Evolutionary conservation across 2,888 invertebrate genomes (phyloP).

Genomic region (Podabrus alpinus): DNA sequence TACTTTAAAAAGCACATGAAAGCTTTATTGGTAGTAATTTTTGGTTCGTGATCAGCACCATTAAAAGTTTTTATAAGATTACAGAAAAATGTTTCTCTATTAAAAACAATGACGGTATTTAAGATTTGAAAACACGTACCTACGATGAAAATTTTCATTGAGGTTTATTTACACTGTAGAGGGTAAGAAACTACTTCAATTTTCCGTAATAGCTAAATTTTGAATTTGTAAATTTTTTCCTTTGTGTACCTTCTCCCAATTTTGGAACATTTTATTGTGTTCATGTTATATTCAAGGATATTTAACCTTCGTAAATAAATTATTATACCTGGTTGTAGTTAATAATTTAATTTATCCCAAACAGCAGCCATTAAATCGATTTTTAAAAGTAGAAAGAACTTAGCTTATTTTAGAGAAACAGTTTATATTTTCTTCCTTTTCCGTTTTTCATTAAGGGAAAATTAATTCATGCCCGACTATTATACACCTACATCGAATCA

Average conservation of each 20-base stretch:
- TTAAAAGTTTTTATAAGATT: neutral
- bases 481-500: constrained; percentile 13
- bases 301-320: neutral
- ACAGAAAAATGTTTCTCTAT: neutral
- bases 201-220: neutral
- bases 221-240: too few relatives aligned
- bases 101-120: neutral
- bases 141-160: neutral
- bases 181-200: neutral
- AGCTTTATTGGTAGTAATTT: neutral
- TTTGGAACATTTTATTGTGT: neutral
- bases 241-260: neutral
- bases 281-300: neutral
- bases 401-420: neutral
- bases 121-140: neutral
- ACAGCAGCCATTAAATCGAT: neutral
- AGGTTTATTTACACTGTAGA: neutral
- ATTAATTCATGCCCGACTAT: constrained; percentile 17
- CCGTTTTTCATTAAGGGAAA: neutral
- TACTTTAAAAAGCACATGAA: neutral
- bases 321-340: too few relatives aligned
- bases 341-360: too few relatives aligned
- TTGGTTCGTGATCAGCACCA: neutral
- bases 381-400: too few relatives aligned
- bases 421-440: neutral